Conservation (phyloP, 2,797 vertebrate species). For the Sternarchorhynchus goeldii region DNA sequence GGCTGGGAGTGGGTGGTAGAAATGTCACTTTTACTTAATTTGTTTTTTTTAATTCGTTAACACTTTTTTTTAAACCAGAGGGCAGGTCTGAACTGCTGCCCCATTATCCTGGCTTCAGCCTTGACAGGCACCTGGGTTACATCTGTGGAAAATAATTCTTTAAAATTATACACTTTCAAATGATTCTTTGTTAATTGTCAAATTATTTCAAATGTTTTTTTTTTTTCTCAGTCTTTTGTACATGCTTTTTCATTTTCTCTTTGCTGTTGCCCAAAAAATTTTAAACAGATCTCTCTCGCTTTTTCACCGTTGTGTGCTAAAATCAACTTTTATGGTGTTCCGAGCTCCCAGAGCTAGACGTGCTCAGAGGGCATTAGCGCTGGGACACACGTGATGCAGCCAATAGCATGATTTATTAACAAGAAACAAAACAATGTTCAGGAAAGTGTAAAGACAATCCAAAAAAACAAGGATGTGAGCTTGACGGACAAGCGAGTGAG, state of each 20-base stretch:
- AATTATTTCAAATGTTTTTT: no score
- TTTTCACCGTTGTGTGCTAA: neutral
- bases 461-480: no score
- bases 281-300: neutral
- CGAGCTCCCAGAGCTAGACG: neutral
- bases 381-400: no score
- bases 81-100: slow-evolving; percentile 3
- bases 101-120: slow-evolving; percentile 19
- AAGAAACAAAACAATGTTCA: no score
- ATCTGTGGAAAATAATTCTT: no score
- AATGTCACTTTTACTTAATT: slow-evolving; percentile 45
- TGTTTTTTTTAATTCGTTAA: slow-evolving; percentile 28
- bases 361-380: neutral
- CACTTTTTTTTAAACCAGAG: slow-evolving; percentile 35
- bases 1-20: slow-evolving; percentile 21
- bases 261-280: neutral
- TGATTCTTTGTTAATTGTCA: no score
- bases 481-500: no score
- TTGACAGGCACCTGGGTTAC: neutral
- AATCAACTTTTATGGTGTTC: slow-evolving; percentile 13
- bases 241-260: neutral
- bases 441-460: no score
- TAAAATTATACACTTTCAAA: no score
- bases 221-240: neutral
- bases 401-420: no score